Evolutionary conservation across 2,888 invertebrate species (phyloP).

Genomic region (Melanchra persicariae): DNA sequence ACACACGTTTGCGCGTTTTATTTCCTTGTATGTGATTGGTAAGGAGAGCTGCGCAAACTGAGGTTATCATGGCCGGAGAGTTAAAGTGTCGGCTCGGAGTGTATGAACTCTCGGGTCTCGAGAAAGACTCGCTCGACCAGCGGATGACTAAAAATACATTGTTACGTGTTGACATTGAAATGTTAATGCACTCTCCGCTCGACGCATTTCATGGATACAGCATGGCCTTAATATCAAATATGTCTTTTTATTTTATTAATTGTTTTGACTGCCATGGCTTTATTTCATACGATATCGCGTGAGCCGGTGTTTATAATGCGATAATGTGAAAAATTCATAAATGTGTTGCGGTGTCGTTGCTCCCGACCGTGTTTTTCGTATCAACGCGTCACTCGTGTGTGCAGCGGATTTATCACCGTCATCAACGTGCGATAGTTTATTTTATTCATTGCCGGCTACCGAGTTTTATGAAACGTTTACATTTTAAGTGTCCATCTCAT

Average conservation of each 20-base stretch:
- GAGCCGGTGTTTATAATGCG: constrained; percentile 74
- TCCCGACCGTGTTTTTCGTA: constrained; percentile 72
- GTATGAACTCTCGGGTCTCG: constrained; percentile 67
- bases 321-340: constrained; percentile 78
- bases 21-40: constrained; percentile 69
- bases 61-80: constrained; percentile 68
- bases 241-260: constrained; percentile 82
- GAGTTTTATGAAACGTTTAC: constrained; percentile 73
- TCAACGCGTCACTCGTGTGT: constrained; percentile 70
- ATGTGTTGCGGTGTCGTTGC: constrained; percentile 79
- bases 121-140: constrained; percentile 83
- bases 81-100: constrained; percentile 63
- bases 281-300: constrained; percentile 75
- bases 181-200: constrained; percentile 89
- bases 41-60: constrained; percentile 60
- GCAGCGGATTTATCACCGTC: constrained; percentile 66
- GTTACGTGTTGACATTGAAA: constrained; percentile 90
- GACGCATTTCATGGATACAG: constrained; percentile 84
- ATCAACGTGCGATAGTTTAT: constrained; percentile 63
- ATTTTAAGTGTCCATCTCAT: constrained; percentile 70
- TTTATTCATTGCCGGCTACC: constrained; percentile 72
- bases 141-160: constrained; percentile 87
- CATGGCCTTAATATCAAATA: constrained; percentile 67
- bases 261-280: constrained; percentile 83
- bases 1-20: constrained; percentile 56